These are phyloP conservation scores for Lepeophtheirus nordmannii DNA, from an alignment of 2,888 invertebrate species.

Conservation along the genomic window DNA sequence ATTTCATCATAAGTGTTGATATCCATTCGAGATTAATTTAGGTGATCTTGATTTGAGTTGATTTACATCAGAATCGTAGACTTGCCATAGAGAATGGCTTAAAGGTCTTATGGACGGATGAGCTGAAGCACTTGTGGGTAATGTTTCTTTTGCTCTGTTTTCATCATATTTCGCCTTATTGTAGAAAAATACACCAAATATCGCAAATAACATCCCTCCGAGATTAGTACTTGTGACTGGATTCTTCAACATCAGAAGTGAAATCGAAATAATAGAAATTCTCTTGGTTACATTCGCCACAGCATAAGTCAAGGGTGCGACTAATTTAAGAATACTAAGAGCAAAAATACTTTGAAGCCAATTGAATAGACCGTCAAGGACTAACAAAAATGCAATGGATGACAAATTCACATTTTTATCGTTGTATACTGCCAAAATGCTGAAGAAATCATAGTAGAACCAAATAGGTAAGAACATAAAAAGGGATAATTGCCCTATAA, in stretches of 20 bases:
- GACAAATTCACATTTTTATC: constrained; percentile 26
- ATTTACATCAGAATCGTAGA: not conserved
- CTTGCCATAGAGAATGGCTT: not conserved
- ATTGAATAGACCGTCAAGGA: constrained; percentile 67
- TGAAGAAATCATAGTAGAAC: constrained; percentile 51
- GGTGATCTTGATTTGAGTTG: not conserved
- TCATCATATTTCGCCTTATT: constrained; percentile 28
- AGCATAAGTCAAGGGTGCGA: constrained; percentile 86
- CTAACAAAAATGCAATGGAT: constrained; percentile 41
- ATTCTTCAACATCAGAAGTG: constrained; percentile 70
- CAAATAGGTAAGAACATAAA: constrained; percentile 69
- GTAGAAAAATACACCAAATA: constrained; percentile 34
- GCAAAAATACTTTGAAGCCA: constrained; percentile 91
- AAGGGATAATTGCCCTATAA: constrained; percentile 61
- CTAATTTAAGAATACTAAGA: constrained; percentile 66
- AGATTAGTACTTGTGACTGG: constrained; percentile 74
- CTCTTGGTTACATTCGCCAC: constrained; percentile 89
- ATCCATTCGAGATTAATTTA: too few relatives aligned
- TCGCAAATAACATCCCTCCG: constrained; percentile 75
- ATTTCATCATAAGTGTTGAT: too few relatives aligned
- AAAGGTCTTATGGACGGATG: not conserved
- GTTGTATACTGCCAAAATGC: constrained; percentile 46
- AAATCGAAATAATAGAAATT: constrained; percentile 74
- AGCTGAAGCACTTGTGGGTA: not conserved
- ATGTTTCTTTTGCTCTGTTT: constrained; percentile 25